A percentile compares a stretch with the other conserved stretches of the same genome.
Evolutionary conservation across 2,888 invertebrate genomes (phyloP).

Genomic region (Ormyrus pomaceus): DNA sequence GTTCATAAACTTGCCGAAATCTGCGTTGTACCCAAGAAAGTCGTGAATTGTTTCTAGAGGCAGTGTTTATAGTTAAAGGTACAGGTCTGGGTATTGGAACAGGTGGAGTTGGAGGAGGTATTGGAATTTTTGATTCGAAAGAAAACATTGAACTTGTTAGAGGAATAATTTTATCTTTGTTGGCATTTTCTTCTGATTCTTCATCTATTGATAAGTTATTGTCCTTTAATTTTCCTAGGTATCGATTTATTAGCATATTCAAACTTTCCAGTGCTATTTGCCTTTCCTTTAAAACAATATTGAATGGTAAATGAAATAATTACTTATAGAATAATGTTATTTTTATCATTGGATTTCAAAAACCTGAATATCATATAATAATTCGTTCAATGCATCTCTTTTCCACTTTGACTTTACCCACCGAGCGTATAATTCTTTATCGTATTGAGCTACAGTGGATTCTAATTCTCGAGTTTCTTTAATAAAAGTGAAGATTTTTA

Average conservation of each 20-base stretch:
- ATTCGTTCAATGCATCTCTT: constrained; percentile 62
- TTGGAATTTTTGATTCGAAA: constrained; percentile 36
- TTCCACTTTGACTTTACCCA: constrained; percentile 70
- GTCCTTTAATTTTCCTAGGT: constrained; percentile 54
- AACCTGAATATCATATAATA: constrained; percentile 60
- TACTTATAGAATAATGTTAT: not conserved
- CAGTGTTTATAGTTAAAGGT: constrained; percentile 28
- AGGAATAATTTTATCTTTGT: constrained; percentile 17
- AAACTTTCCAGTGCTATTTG: constrained; percentile 66
- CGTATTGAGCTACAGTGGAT: constrained; percentile 66
- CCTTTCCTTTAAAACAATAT: constrained; percentile 61
- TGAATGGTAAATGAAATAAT: not conserved
- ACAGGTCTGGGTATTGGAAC: not conserved
- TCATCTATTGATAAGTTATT: not conserved
- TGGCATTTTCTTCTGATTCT: constrained; percentile 5
- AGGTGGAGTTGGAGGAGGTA: constrained; percentile 16
- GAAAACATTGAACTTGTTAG: constrained; percentile 30
- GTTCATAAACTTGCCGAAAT: constrained; percentile 47
- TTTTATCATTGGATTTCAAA: not conserved
- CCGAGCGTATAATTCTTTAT: constrained; percentile 66
- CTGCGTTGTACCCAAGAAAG: constrained; percentile 56
- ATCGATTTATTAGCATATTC: constrained; percentile 62
- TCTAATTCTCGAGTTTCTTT: constrained; percentile 56
- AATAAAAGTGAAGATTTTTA: constrained; percentile 2
- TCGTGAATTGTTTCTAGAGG: constrained; percentile 40